phyloP scores from a whole-genome alignment of 2,888 invertebrate species.

The Ramazzottius varieornatus region DNA sequence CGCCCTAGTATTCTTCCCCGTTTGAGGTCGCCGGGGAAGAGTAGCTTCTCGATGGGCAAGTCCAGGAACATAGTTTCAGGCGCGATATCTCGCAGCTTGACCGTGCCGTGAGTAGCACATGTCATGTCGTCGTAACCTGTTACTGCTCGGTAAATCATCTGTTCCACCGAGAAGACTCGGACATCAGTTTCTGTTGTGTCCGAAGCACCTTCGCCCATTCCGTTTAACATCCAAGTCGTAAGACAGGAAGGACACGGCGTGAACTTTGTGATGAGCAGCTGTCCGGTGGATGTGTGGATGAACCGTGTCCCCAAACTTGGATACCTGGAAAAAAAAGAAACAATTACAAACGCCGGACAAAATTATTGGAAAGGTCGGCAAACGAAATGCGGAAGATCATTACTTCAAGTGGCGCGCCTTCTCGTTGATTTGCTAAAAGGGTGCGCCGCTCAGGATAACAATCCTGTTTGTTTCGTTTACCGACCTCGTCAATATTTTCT shows the following conservation, averaged over 20 bases:
- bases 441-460: no score
- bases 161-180: not conserved
- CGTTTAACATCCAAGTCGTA: constrained; percentile 11
- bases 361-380: no score
- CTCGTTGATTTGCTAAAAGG: no score
- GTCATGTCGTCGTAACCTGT: not conserved
- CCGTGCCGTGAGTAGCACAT: not conserved
- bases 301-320: constrained; percentile 53
- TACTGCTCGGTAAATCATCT: not conserved
- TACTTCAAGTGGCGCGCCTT: no score
- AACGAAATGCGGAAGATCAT: no score
- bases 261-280: constrained; percentile 67
- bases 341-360: not conserved
- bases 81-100: not conserved
- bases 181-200: not conserved
- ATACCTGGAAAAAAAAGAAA: constrained; percentile 12
- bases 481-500: no score
- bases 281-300: constrained; percentile 85
- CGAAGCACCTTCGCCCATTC: not conserved
- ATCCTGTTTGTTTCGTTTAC: no score
- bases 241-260: constrained; percentile 76
- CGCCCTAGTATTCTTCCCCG: constrained; percentile 44
- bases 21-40: constrained; percentile 52
- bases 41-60: constrained; percentile 48
- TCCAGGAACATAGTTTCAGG: constrained; percentile 42